Evolutionary conservation across 2,888 invertebrate species (phyloP), one percentile per base, ranked within the genome.

Genomic region (Ormyrus thymus): DNA sequence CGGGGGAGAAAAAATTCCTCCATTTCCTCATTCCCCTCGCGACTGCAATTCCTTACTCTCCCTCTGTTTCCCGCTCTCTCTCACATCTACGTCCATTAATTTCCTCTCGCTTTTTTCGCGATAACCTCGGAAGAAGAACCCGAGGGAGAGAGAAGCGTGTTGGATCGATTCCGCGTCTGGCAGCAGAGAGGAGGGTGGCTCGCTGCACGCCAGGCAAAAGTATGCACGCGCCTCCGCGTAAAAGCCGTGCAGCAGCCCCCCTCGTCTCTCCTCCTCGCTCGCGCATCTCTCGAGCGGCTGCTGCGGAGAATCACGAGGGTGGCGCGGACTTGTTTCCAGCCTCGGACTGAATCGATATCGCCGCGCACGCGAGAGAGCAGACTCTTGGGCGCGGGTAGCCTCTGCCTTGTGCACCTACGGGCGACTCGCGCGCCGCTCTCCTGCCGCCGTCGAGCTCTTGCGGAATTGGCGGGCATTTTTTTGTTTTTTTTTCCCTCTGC

Each of bases 141-240:
- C 2, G 29, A 29, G 29, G 8, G 62, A 55, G 46, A 56, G 11
- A 50, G 13, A 9, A 45, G 0, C 15, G n/a, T 50, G 77, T 78
- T 78, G 72, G 77, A 78, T 78, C 77, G 77, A 78, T 78, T 66
- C 43, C 64, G 66, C 66, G 77, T 78, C 77, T 78, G 72, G 77
- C 72, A 78, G 66, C 77, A 45, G 43, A 66, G 66, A 56, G 74
- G 74, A 70, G 76, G 76, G 70, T 70, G 56, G 70, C 56, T 29
- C 3, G 29, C 29, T 29, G 53, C 65, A 65, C 55, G 69, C 75
- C 58, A 48, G 51, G 58, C 51, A 66, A 64, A 69, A 76, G 76
- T 62, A 62, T 70, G 70, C 69, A 55, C 66, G 58, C 66, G 66
- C 56, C 74, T 72, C 62, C 62, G 7, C 45, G 56, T 46, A 48